Percentiles rank a stretch among this genome's conserved stretches.
phyloP scores from a whole-genome alignment of 2,888 invertebrate genomes.

The Acanthosepion esculentum region DNA sequence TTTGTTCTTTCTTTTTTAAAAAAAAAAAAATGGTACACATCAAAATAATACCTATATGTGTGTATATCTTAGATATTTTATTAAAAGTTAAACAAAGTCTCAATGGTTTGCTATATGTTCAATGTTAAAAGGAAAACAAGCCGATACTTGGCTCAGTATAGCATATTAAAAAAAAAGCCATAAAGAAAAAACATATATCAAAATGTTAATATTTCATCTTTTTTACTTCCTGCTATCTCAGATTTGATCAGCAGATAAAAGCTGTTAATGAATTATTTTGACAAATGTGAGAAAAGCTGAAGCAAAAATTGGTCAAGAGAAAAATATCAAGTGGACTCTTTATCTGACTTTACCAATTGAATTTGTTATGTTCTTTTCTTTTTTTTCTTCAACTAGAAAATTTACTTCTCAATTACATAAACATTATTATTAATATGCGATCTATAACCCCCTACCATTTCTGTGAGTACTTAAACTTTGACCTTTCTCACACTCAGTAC shows the following conservation, averaged over 20 bases:
- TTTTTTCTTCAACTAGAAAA: neutral
- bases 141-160: too few species aligned
- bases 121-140: too few species aligned
- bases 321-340: neutral
- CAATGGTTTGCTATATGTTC: too few species aligned
- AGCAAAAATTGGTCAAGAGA: neutral
- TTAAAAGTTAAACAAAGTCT: too few species aligned
- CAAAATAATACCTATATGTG: too few species aligned
- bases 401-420: neutral
- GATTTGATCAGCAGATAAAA: neutral
- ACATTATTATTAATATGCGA: neutral
- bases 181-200: too few species aligned
- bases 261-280: neutral
- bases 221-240: too few species aligned
- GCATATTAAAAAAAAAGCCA: too few species aligned
- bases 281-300: neutral
- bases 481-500: neutral
- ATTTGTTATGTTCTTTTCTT: neutral
- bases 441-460: neutral
- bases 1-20: too few species aligned
- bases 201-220: too few species aligned
- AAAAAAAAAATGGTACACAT: too few species aligned
- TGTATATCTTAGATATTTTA: too few species aligned
- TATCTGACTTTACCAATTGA: neutral
- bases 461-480: neutral